Conservation (phyloP, 1,140 invertebrate genomes). For the Drosophila eugracilis region DNA sequence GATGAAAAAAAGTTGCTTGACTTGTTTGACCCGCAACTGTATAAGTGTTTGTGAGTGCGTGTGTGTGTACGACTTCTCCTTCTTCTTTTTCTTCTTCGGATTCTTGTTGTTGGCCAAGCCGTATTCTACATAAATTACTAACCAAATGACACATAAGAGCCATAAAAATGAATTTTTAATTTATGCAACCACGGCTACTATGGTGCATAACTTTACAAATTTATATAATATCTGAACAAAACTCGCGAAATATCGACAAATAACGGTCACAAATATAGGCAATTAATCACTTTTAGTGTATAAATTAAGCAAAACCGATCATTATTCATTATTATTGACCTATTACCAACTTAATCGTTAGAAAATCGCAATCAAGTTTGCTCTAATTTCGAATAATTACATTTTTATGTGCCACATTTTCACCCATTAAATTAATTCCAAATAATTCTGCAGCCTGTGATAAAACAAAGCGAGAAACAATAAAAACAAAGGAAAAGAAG, state of each 20-base stretch:
- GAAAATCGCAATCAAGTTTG: conserved; percentile 16
- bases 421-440: conserved; percentile 34
- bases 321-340: conserved; percentile 3
- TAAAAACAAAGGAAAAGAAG: conserved; percentile 21
- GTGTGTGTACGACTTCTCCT: conserved; percentile 47
- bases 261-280: conserved; percentile 25
- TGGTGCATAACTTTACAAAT: conserved; percentile 36
- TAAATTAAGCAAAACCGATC: neutral
- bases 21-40: conserved; percentile 69
- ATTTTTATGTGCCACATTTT: conserved; percentile 17
- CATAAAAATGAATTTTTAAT: conserved; percentile 59
- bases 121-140: conserved; percentile 69
- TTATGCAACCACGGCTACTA: conserved; percentile 37
- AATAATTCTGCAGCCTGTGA: conserved; percentile 34
- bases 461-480: conserved; percentile 39
- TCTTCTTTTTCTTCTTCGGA: conserved; percentile 50
- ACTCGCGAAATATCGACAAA: conserved; percentile 20
- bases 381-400: conserved; percentile 31
- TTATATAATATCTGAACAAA: conserved; percentile 53
- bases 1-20: conserved; percentile 76
- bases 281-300: conserved; percentile 25
- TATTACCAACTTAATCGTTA: neutral
- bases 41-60: conserved; percentile 9
- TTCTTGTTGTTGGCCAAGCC: conserved; percentile 48
- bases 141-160: conserved; percentile 55